These are phyloP conservation scores for Tragelaphus imberbis DNA, from an alignment of 2,113 vertebrate species.

Conservation along the genomic window DNA sequence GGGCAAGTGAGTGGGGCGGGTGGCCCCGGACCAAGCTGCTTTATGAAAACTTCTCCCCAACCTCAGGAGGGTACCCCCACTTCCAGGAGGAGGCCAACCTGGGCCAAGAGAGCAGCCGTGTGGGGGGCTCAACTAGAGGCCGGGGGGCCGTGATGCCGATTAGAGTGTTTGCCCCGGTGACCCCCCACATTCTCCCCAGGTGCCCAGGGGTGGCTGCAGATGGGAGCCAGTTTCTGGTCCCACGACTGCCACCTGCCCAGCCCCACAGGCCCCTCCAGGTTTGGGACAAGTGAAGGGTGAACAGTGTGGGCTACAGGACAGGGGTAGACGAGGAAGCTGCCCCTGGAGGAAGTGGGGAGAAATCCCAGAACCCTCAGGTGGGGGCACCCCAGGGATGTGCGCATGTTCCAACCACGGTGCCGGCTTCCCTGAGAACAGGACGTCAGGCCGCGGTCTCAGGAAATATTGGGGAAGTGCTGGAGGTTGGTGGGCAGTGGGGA, in stretches of 20 bases:
- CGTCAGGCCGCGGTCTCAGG: neutral
- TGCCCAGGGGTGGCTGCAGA: neutral
- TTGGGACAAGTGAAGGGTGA: neutral
- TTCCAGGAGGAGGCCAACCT: neutral
- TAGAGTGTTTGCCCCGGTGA: neutral
- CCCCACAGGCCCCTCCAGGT: neutral
- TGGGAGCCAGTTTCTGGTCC: neutral
- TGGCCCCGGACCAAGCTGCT: no score
- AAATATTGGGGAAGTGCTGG: neutral
- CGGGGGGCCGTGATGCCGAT: fast-evolving
- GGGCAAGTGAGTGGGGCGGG: fast-evolving
- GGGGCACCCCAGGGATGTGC: no score
- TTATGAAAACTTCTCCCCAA: fast-evolving
- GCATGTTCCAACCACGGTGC: fast-evolving
- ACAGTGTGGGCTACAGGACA: fast-evolving
- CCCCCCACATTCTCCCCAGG: neutral
- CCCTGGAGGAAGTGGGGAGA: neutral
- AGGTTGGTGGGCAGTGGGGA: neutral
- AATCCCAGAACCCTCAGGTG: fast-evolving
- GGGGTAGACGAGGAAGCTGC: neutral
- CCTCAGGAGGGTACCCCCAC: neutral
- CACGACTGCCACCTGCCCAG: fast-evolving
- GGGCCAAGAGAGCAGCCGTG: fast-evolving
- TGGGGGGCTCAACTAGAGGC: fast-evolving
- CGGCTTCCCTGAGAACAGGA: neutral